Evolutionary conservation across 35 echinoderm and acorn worm species (phyloP).

Genomic region (Acanthaster planci): DNA sequence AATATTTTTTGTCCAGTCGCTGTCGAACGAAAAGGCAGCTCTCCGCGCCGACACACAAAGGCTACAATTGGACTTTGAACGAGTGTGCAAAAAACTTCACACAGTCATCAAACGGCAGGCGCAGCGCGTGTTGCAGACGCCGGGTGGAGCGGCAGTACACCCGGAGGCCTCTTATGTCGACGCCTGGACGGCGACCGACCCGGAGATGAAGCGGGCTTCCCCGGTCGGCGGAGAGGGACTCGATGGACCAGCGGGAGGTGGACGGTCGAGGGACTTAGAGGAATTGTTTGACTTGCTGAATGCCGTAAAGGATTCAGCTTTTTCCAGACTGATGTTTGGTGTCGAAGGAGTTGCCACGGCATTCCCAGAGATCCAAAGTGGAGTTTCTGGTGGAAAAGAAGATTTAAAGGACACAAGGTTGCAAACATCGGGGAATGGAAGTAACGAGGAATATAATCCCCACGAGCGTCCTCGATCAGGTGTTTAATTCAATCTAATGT

Average conservation of each 20-base stretch:
- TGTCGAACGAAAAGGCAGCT: conserved; percentile 7
- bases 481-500: background rate
- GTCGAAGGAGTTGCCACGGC: background rate
- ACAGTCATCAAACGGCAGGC: background rate
- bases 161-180: background rate
- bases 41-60: background rate
- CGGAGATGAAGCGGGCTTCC: background rate
- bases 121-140: background rate
- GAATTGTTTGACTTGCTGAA: background rate
- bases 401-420: background rate
- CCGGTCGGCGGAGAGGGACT: background rate
- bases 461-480: background rate
- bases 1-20: no score
- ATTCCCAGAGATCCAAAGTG: background rate
- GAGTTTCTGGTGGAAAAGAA: background rate
- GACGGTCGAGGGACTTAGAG: background rate
- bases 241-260: background rate
- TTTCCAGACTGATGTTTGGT: background rate
- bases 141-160: background rate
- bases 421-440: background rate
- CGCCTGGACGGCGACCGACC: background rate
- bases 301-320: background rate
- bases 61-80: background rate
- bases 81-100: background rate
- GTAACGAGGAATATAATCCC: background rate